phyloP scores from a whole-genome alignment of 2,888 invertebrate species.

The Pollenia amentaria region DNA sequence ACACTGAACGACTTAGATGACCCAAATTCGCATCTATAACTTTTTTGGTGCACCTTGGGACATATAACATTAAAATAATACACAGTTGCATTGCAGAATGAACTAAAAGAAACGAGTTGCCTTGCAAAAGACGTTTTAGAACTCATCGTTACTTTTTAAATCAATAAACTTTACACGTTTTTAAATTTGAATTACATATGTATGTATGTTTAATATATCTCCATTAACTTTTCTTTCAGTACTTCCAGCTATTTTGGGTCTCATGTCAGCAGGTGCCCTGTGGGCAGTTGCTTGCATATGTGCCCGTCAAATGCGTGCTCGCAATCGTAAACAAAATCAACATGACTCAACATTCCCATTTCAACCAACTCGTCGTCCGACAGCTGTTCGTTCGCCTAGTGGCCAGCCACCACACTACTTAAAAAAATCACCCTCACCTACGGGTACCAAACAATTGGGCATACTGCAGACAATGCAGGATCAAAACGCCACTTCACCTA shows the following conservation, averaged over 20 bases:
- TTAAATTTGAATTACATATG: neutral
- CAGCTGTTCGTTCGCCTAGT: constrained; percentile 92
- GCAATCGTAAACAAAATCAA: constrained; percentile 83
- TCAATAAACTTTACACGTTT: neutral
- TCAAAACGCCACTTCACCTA: constrained; percentile 81
- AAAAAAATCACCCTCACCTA: constrained; percentile 97
- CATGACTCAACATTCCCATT: constrained; percentile 84
- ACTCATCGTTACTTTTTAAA: neutral
- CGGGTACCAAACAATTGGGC: constrained; percentile 85
- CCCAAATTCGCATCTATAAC: too few species aligned
- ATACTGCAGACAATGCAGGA: constrained; percentile 82
- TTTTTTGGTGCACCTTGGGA: too few species aligned
- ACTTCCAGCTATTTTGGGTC: constrained; percentile 84
- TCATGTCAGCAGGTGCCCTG: constrained; percentile 83
- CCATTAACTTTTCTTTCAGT: constrained; percentile 77
- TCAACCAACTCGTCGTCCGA: constrained; percentile 85
- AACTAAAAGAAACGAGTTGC: too few species aligned
- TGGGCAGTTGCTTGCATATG: constrained; percentile 84
- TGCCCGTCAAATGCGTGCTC: constrained; percentile 82
- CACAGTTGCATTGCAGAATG: too few species aligned
- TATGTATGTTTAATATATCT: too few species aligned
- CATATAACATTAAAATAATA: too few species aligned
- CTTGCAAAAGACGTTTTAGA: too few species aligned
- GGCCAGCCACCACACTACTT: constrained; percentile 92
- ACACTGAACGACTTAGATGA: too few species aligned